Conservation (phyloP, 37 sponge, comb jelly and placozoan genomes). For the Tethya wilhelma region DNA sequence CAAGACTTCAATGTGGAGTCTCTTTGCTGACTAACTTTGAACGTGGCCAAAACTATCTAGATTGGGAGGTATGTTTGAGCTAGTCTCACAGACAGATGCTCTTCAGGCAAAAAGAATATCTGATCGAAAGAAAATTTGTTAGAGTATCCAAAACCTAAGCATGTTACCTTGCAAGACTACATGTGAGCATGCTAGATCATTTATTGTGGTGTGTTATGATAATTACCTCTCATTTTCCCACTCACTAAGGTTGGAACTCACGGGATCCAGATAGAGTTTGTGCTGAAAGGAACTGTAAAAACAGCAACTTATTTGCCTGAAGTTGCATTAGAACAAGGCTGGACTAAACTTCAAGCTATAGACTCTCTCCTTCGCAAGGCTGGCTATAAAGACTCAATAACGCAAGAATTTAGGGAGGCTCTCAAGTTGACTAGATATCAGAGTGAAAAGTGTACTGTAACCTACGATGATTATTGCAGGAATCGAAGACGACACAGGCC, state of each 20-base stretch:
- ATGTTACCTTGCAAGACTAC: too few relatives aligned
- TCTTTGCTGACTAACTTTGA: conserved; percentile 94
- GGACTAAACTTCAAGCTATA: conserved; percentile 88
- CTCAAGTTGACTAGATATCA: conserved; percentile 83
- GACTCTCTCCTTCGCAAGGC: conserved; percentile 93
- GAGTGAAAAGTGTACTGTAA: conserved; percentile 81
- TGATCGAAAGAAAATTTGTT: too few relatives aligned
- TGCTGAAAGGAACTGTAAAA: conserved; percentile 18
- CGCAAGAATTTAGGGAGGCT: conserved; percentile 59
- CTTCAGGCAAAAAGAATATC: not conserved
- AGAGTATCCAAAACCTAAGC: too few relatives aligned
- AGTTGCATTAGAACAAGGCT: conserved; percentile 94
- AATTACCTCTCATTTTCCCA: not conserved
- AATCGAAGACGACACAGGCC: conserved; percentile 32
- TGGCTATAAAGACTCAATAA: conserved; percentile 80
- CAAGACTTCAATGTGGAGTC: conserved; percentile 86
- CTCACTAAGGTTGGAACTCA: conserved; percentile 84
- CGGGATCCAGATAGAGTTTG: conserved; percentile 96
- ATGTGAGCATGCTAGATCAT: too few relatives aligned
- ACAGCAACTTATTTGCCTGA: conserved; percentile 98
- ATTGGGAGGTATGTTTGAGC: conserved; percentile 95
- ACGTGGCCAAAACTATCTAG: conserved; percentile 72
- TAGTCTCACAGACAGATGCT: not conserved
- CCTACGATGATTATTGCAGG: conserved; percentile 81
- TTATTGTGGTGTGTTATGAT: not conserved